Percentiles rank a stretch among this genome's conserved stretches.
Evolutionary conservation across 2,888 invertebrate genomes (phyloP).

Genomic region (Alcis repandata): DNA sequence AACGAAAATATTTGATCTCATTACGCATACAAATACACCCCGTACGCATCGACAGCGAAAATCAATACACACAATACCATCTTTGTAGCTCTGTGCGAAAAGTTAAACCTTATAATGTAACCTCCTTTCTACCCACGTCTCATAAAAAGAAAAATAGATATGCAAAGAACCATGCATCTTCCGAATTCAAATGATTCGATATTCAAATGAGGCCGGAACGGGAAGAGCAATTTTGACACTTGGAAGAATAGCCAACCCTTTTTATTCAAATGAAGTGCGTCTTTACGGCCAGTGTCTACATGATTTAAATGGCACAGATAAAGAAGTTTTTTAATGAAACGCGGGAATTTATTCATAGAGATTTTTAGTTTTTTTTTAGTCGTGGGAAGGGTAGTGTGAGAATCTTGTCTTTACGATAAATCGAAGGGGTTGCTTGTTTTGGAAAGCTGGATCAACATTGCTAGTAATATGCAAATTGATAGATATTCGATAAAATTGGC

Average conservation of each 20-base stretch:
- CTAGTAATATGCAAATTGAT: constrained; percentile 76
- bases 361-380: constrained; percentile 52
- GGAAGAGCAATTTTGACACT: constrained; percentile 86
- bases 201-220: constrained; percentile 81
- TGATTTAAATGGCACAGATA: constrained; percentile 68
- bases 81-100: constrained; percentile 71
- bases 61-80: constrained; percentile 64
- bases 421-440: constrained; percentile 79
- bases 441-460: constrained; percentile 84
- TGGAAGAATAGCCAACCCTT: constrained; percentile 80
- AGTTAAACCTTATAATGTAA: constrained; percentile 59
- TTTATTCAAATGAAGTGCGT: constrained; percentile 79
- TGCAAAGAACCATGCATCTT: constrained; percentile 75
- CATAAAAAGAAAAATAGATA: constrained; percentile 66
- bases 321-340: constrained; percentile 64
- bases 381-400: constrained; percentile 69
- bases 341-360: constrained; percentile 77
- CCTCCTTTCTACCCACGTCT: constrained; percentile 35
- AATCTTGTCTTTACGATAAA: constrained; percentile 73
- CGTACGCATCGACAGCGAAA: constrained; percentile 63
- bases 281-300: constrained; percentile 70
- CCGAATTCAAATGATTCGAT: constrained; percentile 67
- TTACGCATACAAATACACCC: constrained; percentile 69
- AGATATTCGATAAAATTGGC: constrained; percentile 58
- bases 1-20: constrained; percentile 85